Base-by-base conservation (phyloP, 2,888 invertebrate species). In the Copidosoma aretas region DNA sequence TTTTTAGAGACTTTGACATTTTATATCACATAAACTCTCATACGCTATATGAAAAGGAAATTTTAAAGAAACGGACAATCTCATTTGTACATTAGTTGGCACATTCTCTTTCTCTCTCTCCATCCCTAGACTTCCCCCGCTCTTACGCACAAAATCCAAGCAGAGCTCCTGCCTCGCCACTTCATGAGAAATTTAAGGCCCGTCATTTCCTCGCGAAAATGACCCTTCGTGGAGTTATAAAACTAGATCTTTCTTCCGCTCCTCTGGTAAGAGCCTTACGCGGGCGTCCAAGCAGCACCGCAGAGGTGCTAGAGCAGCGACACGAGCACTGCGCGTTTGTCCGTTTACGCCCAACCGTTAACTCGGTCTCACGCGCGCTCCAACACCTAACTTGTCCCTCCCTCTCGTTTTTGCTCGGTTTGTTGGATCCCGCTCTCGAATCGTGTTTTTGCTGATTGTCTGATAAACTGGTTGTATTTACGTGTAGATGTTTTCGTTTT, bases 291-390 rank as follows among this genome's bases (percentile, higher is more conserved):
- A 73, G 75, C 70, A 74, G 75, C 75, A 72, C 73, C 72, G 73
- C 71, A 73, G 73, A 73, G 74, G 76, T 76, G 75, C 74, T 77
- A 76, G 73, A 74, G 70, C 52, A n/a, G n/a, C n/a, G n/a, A n/a
- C n/a, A n/a, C n/a, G n/a, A n/a, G 71, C 67, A 70, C 72, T 61
- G 70, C 67, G 76, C 76, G 77, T 78, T 77, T 76, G 77, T 77
- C 76, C 76, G 74, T 70, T 81, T 80, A 80, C 79, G 75, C 73
- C 65, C 32, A 76, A 75, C 76, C 78, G 78, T 79, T 81, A 81
- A 81, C 80, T 81, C 76, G 77, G 80, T 80, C 79, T 75, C 71
- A 19, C 39, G 14, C 19, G 53, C 63, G 24, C 54, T 25, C 63
- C n/a, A 17, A 15, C 25, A 10, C 51, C 24, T 46, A 46, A 8